Evolutionary conservation across 2,797 vertebrate species (phyloP), one percentile per base, ranked within the genome.

Genomic region (Paguma larvata): DNA sequence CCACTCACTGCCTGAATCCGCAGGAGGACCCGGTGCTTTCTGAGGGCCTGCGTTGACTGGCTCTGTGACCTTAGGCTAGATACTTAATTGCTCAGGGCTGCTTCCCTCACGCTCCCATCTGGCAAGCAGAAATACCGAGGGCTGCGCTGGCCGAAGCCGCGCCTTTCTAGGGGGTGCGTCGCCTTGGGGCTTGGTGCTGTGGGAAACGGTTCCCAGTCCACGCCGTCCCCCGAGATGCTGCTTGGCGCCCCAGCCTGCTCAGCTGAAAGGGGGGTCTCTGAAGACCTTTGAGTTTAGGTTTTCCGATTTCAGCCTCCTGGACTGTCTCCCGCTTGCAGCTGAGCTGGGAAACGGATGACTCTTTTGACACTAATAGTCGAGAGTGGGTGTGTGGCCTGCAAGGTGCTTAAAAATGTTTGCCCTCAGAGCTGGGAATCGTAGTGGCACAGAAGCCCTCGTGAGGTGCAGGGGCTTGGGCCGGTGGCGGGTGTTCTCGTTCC

Each of bases 41-140:
- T 34, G 56, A 83, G 90, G 77, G 68, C 56, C 48, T 63, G 34
- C 5, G 11, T 38, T 73, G 93, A 85, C 95, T 97, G 72, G 91
- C 83, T 95, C 88, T 78, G 48, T 96, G 97, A 97, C 97, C 94
- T 96, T 91, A 93, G 97, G 96, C 97, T 80, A 97, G 94, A 93
- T 15, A 53, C 23, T 79, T 94, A 96, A 93, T 97, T 97, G 94
- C 95, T 95, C 75, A 79, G 91, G 87, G 80, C 91, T 7, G 68
- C 91, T 92, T 89, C 77, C 83, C 59, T 89, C 67, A 3, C 83
- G 38, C 25, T 95, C 87, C 96, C 63, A 70, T 72, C 89, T 85
- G 93, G 89, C 68, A 91, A 97, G 67, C 63, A 94, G 72, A 34
- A 56, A 65, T 48, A 78, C 92, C 77, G 95, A 95, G 48, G 27